A percentile compares a stretch with the other conserved stretches of the same genome.
These are phyloP conservation scores for Vannuccia rotundouncinata DNA, from an alignment of 2,888 invertebrate species.

Conservation along the genomic window DNA sequence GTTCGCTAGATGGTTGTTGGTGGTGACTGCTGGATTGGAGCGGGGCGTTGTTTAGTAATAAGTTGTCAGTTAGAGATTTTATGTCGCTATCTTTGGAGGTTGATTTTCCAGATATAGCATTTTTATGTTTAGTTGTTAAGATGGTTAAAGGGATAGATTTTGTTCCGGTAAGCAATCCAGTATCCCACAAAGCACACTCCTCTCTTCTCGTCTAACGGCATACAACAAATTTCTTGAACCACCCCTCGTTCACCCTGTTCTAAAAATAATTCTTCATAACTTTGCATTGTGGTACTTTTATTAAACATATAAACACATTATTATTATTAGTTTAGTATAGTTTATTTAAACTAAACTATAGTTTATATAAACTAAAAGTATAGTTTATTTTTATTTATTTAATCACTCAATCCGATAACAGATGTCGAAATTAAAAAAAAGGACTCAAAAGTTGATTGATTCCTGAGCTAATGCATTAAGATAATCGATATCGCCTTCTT, in stretches of 20 bases:
- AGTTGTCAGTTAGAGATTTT: background rate
- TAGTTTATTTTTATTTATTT: too few species aligned
- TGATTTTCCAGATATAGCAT: background rate
- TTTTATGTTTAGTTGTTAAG: background rate
- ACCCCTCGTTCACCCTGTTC: too few species aligned
- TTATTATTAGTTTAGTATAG: background rate
- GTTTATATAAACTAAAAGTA: too few species aligned
- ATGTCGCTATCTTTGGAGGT: background rate
- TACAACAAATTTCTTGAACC: too few species aligned
- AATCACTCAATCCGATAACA: too few species aligned
- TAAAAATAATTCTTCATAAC: background rate
- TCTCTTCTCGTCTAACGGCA: too few species aligned
- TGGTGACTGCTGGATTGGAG: background rate
- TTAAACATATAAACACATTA: background rate
- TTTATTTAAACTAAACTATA: too few species aligned
- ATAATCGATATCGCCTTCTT: background rate
- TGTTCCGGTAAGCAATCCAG: background rate
- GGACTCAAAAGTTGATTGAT: too few species aligned
- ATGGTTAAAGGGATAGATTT: background rate
- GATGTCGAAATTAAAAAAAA: too few species aligned
- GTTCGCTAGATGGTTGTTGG: background rate
- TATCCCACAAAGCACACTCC: too few species aligned
- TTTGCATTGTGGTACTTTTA: background rate
- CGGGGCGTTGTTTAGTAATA: background rate
- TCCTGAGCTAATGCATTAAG: background rate